A percentile compares a stretch with the other conserved stretches of the same genome.
These are phyloP conservation scores for Drosophila bocqueti DNA, from an alignment of 1,140 invertebrate species.

Conservation along the genomic window DNA sequence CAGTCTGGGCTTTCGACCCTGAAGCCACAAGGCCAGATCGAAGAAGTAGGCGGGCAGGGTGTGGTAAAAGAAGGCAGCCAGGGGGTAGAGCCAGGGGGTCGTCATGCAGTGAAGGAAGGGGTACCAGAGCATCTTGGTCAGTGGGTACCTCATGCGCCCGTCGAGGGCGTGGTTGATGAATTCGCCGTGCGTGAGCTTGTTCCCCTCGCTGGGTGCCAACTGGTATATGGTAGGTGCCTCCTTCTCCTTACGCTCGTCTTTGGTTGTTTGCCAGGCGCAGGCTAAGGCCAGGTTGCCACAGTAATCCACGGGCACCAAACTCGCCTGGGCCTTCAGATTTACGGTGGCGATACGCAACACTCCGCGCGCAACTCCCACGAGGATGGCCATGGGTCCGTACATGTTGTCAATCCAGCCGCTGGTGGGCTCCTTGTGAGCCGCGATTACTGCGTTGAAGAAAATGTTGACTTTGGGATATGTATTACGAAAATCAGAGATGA, in stretches of 20 bases:
- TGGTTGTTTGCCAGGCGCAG: constrained; percentile 88
- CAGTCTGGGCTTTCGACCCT: constrained; percentile 84
- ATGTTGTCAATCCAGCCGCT: constrained; percentile 95
- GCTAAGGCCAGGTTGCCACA: constrained; percentile 91
- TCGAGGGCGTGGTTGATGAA: constrained; percentile 84
- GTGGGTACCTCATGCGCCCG: constrained; percentile 70
- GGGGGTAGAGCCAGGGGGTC: constrained; percentile 75
- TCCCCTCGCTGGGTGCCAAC: constrained; percentile 88
- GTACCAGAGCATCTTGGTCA: constrained; percentile 85
- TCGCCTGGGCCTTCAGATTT: constrained; percentile 87
- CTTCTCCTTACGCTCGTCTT: constrained; percentile 16
- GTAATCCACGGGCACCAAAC: constrained; percentile 93
- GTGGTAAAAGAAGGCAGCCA: constrained; percentile 86
- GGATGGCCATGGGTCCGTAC: constrained; percentile 93
- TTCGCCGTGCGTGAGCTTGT: constrained; percentile 88
- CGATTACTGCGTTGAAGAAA: constrained; percentile 87
- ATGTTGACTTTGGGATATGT: background rate
- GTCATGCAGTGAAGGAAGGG: constrained; percentile 84
- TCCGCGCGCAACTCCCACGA: constrained; percentile 90
- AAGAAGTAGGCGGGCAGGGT: constrained; percentile 87
- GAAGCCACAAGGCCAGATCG: constrained; percentile 85
- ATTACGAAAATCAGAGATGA: background rate
- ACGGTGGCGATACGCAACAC: constrained; percentile 88
- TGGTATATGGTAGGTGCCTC: constrained; percentile 87
- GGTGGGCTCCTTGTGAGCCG: constrained; percentile 90